Evolutionary conservation across 2,113 vertebrate genomes (phyloP), one percentile per base, ranked within the genome.

Genomic region (Archocentrus centrarchus): DNA sequence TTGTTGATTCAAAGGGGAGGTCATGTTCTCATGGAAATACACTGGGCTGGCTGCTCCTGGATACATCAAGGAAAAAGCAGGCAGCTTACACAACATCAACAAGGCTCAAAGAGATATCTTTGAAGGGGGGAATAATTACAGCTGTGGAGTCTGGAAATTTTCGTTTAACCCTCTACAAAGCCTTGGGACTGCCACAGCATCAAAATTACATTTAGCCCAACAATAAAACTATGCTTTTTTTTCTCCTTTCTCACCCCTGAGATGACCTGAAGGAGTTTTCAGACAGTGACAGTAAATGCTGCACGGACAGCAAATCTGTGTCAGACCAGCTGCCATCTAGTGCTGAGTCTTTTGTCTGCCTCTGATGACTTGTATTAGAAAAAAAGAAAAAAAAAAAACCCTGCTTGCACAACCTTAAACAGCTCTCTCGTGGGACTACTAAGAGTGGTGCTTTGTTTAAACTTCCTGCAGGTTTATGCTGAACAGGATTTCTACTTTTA

Each of bases 1-100:
- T 93, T 94, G 92, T 93, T 90, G 87, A 90, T 91, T 90, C 86
- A 32, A 32, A 75, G 73, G 80, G 86, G 88, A 92, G 93, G 86
- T 91, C 73, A 79, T 62, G 90, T 95, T 95, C 93, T 94, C 80
- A 86, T 87, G 88, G 92, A 94, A 94, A 93, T 89, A 44, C 85
- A 91, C 86, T 85, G 81, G 77, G 77, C 30, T 76, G 35, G 89
- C 76, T 73, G 83, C 89, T 82, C 88, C 80, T 83, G 80, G 85
- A 82, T 73, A 85, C 77, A 84, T 89, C 15, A 83, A 87, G 75
- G 50, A 37, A 24, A 14, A 60, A 58, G 83, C 37, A 78, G 14
- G 55, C 39, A 6, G 15, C 3, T 24, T 55, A 39, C 47, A 77
- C 47, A 78, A 78, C 87, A 88, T 83, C 53, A 79, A 11, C 20